Evolutionary conservation across 2,888 invertebrate genomes (phyloP), one percentile per base, ranked within the genome.

Genomic region (Cheilosia variabilis): DNA sequence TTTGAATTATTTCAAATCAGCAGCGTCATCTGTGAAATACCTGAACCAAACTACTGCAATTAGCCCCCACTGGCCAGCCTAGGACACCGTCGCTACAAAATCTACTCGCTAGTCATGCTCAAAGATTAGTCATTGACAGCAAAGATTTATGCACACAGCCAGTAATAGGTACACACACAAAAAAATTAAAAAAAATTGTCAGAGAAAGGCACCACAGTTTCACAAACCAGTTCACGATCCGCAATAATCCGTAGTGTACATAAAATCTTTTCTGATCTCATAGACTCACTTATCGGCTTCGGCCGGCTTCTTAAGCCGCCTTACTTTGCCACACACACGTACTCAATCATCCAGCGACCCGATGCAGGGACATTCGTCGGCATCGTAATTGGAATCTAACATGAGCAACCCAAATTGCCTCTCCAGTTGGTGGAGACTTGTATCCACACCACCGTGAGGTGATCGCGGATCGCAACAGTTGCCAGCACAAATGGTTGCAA

Each of bases 381-480:
- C 80, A 62, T 80, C 80, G 68, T 80, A 80, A 80, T 80, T 73
- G 73, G 55, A 55, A 75, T 80, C 65, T 37, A 72, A 66, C 58
- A 53, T 69, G 47, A 55, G 62, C 68, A 77, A 77, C 34, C 52
- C 45, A 80, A 73, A 66, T 66, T 65, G 71, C 71, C 60, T 27
- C 60, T 24, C 50, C 45, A 50, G 62, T 47, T 45, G 55, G 17
- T 15, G 7, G 52, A 60, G n/a, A 63, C 27, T 41, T 34, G 19
- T n/a, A 60, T n/a, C 52, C 19, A n/a, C 19, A n/a, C 47, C 37
- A 50, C 65, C 24, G 43, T 41, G 17, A 45, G 27, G 62, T 43
- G 60, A 62, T 55, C 63, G 55, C 47, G 10, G 24, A 65, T 75
- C 47, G 45, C 57, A 24, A 55, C 41, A 41, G 80, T 60, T 72